A percentile compares a stretch with the other conserved stretches of the same genome.
Evolutionary conservation across 2,113 vertebrate genomes (phyloP).

Genomic region (Myiozetetes cayanensis): DNA sequence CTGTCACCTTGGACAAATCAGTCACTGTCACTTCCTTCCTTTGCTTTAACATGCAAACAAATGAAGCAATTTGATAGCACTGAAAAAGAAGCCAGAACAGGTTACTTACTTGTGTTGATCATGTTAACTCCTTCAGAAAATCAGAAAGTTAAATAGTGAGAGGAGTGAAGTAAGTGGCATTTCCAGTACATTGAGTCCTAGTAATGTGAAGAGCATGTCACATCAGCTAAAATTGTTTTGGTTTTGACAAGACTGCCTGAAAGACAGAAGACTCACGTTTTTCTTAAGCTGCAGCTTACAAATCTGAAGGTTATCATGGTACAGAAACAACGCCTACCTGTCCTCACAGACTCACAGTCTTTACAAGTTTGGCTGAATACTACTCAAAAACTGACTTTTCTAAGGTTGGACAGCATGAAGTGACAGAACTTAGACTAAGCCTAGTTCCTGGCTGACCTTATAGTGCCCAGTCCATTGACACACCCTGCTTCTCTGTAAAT

Average conservation of each 20-base stretch:
- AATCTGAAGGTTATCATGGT: not conserved
- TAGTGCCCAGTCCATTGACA: accelerated
- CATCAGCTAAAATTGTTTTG: not conserved
- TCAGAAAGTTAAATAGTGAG: not conserved
- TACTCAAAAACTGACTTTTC: not conserved
- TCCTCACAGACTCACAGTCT: not conserved
- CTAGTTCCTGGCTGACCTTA: not conserved
- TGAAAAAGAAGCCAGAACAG: not conserved
- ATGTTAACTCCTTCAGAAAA: conserved; percentile 1
- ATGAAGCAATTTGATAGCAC: not conserved
- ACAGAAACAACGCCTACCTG: not conserved
- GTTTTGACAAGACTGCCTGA: not conserved
- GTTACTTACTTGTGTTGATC: conserved; percentile 1
- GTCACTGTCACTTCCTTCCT: not conserved
- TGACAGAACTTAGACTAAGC: not conserved
- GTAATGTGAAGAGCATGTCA: not conserved
- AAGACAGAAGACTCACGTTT: not conserved
- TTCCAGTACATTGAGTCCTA: not conserved
- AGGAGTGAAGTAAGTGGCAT: not conserved
- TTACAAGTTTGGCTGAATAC: not conserved
- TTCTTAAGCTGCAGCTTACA: not conserved
- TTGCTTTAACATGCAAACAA: not conserved
- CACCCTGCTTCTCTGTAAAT: not conserved
- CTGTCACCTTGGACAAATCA: not conserved
- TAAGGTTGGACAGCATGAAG: not conserved